Evolutionary conservation across 2,113 vertebrate species (phyloP).

Genomic region (Gallinago jamesoni): DNA sequence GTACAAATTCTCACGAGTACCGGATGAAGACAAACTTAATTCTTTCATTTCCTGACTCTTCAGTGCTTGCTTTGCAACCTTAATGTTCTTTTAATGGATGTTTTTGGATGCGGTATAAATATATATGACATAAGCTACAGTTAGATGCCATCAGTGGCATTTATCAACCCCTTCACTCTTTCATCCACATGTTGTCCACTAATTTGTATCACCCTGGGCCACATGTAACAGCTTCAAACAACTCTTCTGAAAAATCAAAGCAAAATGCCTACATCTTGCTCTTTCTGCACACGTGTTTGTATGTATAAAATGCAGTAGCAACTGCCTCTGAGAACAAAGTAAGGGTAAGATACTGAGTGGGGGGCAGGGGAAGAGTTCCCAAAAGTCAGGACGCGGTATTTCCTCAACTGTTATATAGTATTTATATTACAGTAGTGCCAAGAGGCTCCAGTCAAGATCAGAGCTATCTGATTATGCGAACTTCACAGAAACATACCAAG

Average conservation of each 20-base stretch:
- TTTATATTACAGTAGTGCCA: not conserved
- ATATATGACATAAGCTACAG: not conserved
- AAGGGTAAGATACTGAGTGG: not conserved
- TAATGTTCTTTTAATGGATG: not conserved
- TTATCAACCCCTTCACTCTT: not conserved
- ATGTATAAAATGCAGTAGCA: not conserved
- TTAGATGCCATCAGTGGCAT: not conserved
- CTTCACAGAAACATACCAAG: not conserved
- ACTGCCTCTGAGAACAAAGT: not conserved
- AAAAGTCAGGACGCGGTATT: not conserved
- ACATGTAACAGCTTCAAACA: not conserved
- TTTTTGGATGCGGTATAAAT: not conserved
- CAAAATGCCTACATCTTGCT: not conserved
- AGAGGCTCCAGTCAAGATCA: slow-evolving; percentile 13
- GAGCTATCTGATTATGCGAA: not conserved
- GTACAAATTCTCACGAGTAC: not conserved
- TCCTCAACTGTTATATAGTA: slow-evolving; percentile 3
- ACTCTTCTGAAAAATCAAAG: not conserved
- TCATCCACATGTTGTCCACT: not conserved
- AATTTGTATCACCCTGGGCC: not conserved
- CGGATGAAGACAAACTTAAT: not conserved
- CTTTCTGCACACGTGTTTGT: not conserved
- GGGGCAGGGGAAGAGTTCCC: not conserved
- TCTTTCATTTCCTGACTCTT: not conserved
- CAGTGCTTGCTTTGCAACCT: not conserved